Percentiles rank a stretch among this genome's conserved stretches.
phyloP scores from a whole-genome alignment of 2,113 vertebrate genomes.

The Nibea coibor region DNA sequence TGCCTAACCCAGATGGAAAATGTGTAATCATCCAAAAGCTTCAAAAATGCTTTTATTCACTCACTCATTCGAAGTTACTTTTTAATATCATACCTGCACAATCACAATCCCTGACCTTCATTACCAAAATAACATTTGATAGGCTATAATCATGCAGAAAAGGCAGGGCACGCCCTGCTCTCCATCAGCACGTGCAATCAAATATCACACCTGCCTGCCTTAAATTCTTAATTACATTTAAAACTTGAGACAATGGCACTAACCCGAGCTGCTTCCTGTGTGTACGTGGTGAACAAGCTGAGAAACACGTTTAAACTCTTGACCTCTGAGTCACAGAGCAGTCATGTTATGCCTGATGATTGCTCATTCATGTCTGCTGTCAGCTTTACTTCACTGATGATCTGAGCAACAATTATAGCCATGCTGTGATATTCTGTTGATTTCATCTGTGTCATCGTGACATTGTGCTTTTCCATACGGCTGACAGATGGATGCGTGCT shows the following conservation, averaged over 20 bases:
- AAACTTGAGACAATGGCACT: neutral
- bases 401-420: neutral
- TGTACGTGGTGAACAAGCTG: neutral
- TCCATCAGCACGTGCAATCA: neutral
- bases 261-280: neutral
- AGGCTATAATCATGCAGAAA: neutral
- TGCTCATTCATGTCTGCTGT: neutral
- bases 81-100: no score
- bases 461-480: neutral
- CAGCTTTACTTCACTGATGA: neutral
- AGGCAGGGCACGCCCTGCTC: neutral
- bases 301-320: neutral
- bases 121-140: neutral
- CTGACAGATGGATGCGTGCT: constrained; percentile 4
- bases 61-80: no score
- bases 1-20: neutral
- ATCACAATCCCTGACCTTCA: neutral
- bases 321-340: neutral
- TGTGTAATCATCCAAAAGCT: neutral
- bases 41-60: neutral
- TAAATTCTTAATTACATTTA: neutral
- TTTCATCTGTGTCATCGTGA: neutral
- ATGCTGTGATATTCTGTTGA: neutral
- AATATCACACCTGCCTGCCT: neutral
- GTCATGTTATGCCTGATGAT: neutral